phyloP scores from a whole-genome alignment of 2,113 vertebrate genomes.

The Eretmochelys imbricata region DNA sequence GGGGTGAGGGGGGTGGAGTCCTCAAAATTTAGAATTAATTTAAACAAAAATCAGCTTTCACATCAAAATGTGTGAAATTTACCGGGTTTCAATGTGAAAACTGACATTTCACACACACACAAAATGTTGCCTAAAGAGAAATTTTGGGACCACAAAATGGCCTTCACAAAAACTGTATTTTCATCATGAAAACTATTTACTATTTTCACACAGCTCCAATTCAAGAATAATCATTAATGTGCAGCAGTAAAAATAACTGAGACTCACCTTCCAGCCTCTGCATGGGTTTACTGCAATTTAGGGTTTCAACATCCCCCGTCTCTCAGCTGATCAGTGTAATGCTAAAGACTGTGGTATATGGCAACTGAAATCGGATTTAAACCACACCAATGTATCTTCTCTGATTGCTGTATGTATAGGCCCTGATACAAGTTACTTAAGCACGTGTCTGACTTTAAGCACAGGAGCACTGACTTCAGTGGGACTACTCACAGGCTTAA shows the following conservation, averaged over 20 bases:
- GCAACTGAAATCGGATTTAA: not conserved
- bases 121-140: not conserved
- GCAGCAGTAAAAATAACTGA: not conserved
- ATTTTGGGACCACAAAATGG: not conserved
- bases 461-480: not conserved
- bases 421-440: not conserved
- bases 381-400: not conserved
- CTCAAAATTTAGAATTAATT: not conserved
- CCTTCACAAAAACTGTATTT: not conserved
- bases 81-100: not conserved
- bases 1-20: no score
- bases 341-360: not conserved
- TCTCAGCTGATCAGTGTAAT: not conserved
- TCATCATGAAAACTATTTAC: not conserved
- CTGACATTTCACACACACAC: not conserved
- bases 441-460: not conserved
- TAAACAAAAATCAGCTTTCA: not conserved
- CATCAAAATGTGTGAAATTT: not conserved
- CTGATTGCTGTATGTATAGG: not conserved
- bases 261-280: not conserved
- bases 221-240: not conserved
- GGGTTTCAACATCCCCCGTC: not conserved
- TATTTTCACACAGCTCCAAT: not conserved
- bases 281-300: not conserved
- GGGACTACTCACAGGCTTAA: not conserved